Conservation (phyloP, 2,797 vertebrate genomes). For the Chromis chromis region DNA sequence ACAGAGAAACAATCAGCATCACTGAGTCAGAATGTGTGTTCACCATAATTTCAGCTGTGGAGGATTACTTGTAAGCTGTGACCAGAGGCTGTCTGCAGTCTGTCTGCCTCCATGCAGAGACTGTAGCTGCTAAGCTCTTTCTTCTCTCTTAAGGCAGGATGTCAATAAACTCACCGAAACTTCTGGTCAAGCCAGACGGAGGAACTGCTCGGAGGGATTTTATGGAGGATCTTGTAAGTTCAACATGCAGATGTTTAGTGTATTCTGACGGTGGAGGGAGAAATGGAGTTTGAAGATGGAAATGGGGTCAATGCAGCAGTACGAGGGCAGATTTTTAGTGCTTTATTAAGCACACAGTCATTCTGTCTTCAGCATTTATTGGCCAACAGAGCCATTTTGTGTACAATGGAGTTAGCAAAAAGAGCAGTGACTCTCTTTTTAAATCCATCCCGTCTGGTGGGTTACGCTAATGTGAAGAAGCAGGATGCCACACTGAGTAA, state of each 20-base stretch:
- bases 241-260: constrained; percentile 64
- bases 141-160: constrained; percentile 66
- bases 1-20: constrained; percentile 35
- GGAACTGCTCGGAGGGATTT: constrained; percentile 68
- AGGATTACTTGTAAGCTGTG: constrained; percentile 51
- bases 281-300: constrained; percentile 22
- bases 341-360: constrained; percentile 5
- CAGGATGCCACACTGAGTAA: constrained; percentile 42
- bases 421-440: constrained; percentile 8
- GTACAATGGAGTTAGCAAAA: constrained; percentile 18
- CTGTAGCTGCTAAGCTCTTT: constrained; percentile 43
- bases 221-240: constrained; percentile 65
- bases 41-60: constrained; percentile 54
- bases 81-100: constrained; percentile 56
- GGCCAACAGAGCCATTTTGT: constrained; percentile 20
- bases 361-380: constrained; percentile 16
- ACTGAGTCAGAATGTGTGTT: constrained; percentile 36
- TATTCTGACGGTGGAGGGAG: constrained; percentile 37
- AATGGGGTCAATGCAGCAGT: constrained; percentile 28
- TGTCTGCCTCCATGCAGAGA: constrained; percentile 54
- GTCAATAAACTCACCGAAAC: constrained; percentile 67
- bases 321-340: constrained; percentile 6
- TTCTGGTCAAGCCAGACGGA: constrained; percentile 72
- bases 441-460: constrained; percentile 31
- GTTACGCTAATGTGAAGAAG: constrained; percentile 23